phyloP scores from a whole-genome alignment of 2,113 vertebrate species.

The Fukomys damarensis region DNA sequence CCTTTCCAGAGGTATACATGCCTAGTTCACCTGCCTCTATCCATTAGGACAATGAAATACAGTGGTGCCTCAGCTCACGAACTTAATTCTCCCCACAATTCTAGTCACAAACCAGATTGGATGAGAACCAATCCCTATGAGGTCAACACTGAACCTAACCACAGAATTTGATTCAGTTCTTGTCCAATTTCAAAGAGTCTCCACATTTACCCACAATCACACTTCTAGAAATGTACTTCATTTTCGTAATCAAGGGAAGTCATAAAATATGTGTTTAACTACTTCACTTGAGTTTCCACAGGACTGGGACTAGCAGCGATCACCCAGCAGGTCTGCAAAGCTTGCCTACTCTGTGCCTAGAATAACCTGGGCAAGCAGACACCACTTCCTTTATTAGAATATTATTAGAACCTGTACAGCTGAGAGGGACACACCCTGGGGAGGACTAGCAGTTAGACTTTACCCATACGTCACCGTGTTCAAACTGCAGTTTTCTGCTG shows the following conservation, averaged over 20 bases:
- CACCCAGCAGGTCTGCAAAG: neutral
- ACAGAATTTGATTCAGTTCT: neutral
- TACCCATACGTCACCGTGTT: neutral
- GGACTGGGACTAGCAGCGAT: neutral
- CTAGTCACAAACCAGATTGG: neutral
- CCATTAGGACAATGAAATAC: neutral
- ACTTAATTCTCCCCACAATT: neutral
- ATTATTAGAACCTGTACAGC: neutral
- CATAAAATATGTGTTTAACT: neutral
- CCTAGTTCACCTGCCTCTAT: neutral
- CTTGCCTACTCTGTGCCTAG: neutral
- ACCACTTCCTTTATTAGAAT: neutral
- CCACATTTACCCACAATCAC: neutral
- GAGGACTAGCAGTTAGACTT: neutral
- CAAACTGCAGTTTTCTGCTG: neutral
- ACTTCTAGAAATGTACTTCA: conserved; percentile 47
- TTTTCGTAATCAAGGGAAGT: neutral
- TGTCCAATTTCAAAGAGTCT: neutral
- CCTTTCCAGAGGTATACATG: neutral
- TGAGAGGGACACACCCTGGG: neutral
- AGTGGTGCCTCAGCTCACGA: neutral
- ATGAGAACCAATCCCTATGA: neutral
- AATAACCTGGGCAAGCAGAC: neutral
- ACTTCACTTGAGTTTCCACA: neutral
- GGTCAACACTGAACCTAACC: neutral